Conservation (phyloP, 1,140 invertebrate species). For the Hypsibius dujardini region DNA sequence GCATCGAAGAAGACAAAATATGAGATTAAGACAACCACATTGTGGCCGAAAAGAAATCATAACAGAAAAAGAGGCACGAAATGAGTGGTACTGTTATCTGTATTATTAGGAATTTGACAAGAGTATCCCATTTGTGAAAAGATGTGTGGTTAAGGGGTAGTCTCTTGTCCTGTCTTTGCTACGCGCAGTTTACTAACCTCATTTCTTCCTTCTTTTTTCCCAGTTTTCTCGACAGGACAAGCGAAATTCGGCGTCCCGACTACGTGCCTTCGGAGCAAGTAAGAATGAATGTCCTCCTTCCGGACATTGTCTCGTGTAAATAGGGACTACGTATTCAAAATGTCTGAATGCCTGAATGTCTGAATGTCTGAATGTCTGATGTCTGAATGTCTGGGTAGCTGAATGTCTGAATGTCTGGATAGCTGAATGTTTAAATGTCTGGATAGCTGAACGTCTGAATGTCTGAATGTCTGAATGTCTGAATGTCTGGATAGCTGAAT, state of each 20-base stretch:
- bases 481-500: too few relatives aligned
- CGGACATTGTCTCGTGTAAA: too few relatives aligned
- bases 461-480: too few relatives aligned
- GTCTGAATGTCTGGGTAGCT: too few relatives aligned
- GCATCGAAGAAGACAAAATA: too few relatives aligned
- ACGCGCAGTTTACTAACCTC: not conserved
- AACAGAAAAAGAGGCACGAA: too few relatives aligned
- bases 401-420: too few relatives aligned
- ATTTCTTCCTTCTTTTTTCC: not conserved
- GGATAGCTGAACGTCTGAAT: too few relatives aligned
- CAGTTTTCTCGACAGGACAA: not conserved
- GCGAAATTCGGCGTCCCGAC: not conserved
- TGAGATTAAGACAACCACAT: not conserved
- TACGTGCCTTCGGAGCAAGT: slow-evolving; percentile 1
- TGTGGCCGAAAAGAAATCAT: not conserved
- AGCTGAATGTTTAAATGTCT: too few relatives aligned
- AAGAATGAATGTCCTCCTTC: not conserved
- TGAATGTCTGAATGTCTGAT: too few relatives aligned
- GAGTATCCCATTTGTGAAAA: not conserved
- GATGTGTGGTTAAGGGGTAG: not conserved
- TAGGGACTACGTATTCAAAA: too few relatives aligned
- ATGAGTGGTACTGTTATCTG: not conserved
- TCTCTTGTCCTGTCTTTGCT: not conserved
- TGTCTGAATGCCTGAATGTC: too few relatives aligned
- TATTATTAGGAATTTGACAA: not conserved